Base-by-base conservation (phyloP, 2,888 invertebrate species). In the Ophioninae sp. region DNA sequence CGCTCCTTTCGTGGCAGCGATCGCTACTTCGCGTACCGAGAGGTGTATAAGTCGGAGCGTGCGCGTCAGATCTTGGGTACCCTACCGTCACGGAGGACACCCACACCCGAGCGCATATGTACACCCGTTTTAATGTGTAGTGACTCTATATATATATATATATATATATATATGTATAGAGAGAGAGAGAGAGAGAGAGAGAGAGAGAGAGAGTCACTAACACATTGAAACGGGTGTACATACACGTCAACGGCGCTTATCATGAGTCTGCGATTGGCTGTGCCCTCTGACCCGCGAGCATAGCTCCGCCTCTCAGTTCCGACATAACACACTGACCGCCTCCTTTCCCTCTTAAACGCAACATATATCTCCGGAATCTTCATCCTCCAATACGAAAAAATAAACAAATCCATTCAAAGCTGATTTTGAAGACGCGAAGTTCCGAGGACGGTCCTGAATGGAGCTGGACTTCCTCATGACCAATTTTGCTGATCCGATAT, bases 221-320 rank as follows among this genome's bases (percentile, higher is more conserved):
- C 65, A 79, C 80, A 79, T 76, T n/a, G n/a, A n/a, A n/a, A n/a
- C n/a, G n/a, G n/a, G n/a, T n/a, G n/a, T n/a, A n/a, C n/a, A n/a
- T n/a, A n/a, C 64, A 83, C 86, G 79, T 81, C 82, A 82, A 83
- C 67, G 88, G 87, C 88, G 89, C 87, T 91, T 91, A 91, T 91
- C 91, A 90, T 81, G 86, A 86, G 81, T 85, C 87, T 85, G 90
- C 88, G 91, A 91, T 91, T 91, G 91, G 91, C 86, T 88, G 84
- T 90, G 90, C 87, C 90, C 91, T 91, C 87, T 91, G 89, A 91
- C 90, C 91, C 88, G 87, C 83, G 87, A 87, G 86, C 75, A 82
- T 87, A 76, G 89, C 91, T 89, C 91, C 91, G 90, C 91, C 91
- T 91, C 89, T 90, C 87, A 88, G 86, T 89, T 90, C 87, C 86